phyloP scores from a whole-genome alignment of 2,797 vertebrate species.

The Tapera naevia region DNA sequence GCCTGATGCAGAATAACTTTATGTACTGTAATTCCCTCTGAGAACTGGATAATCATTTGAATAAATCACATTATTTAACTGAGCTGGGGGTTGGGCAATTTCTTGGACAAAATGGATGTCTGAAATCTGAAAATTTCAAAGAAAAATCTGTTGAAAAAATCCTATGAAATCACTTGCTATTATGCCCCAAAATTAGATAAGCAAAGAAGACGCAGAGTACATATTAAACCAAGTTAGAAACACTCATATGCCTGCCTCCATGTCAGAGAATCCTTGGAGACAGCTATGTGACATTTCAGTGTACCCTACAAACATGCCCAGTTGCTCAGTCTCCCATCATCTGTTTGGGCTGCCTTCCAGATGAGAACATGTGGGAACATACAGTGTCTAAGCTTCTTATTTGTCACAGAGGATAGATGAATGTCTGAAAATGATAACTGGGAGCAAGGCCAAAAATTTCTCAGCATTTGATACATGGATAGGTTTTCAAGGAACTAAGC shows the following conservation, averaged over 20 bases:
- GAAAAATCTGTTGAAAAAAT: neutral
- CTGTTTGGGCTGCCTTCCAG: conserved; percentile 12
- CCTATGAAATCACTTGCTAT: neutral
- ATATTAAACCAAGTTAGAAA: neutral
- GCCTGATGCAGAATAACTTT: neutral
- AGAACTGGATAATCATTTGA: neutral
- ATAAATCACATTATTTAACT: neutral
- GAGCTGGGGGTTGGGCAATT: neutral
- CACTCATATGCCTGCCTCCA: neutral
- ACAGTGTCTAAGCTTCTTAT: neutral
- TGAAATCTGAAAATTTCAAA: neutral
- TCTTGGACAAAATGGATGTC: neutral
- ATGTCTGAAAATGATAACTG: conserved; percentile 26
- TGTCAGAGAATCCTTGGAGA: neutral
- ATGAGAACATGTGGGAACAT: conserved; percentile 16
- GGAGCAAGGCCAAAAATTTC: conserved; percentile 7
- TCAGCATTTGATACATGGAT: conserved; percentile 1
- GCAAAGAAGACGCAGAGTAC: neutral
- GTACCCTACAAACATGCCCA: neutral
- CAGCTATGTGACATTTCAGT: neutral
- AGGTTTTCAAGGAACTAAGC: neutral
- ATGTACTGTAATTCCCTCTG: accelerated
- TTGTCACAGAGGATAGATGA: conserved; percentile 35
- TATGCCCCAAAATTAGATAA: neutral
- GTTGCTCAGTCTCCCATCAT: neutral